Evolutionary conservation across 35 echinoderm and acorn worm genomes (phyloP).

Genomic region (Acanthaster planci): DNA sequence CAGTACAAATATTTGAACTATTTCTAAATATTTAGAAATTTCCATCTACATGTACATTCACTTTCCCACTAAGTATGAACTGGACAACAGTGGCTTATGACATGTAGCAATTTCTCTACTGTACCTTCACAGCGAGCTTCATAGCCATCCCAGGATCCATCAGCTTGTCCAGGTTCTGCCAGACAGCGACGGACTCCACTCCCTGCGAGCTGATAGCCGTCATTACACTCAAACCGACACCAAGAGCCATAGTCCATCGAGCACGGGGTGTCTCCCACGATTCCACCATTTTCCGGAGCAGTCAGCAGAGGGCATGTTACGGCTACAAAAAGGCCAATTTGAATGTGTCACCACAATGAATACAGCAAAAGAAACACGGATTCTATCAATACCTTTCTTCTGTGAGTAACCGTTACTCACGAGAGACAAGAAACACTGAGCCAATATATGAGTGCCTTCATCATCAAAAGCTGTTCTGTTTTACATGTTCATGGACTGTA

Average conservation of each 20-base stretch:
- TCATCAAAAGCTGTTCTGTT: too few relatives aligned
- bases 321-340: not conserved
- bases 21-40: too few relatives aligned
- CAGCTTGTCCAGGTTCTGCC: constrained; percentile 8
- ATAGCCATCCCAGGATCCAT: constrained; percentile 35
- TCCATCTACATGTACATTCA: too few relatives aligned
- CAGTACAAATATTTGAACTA: too few relatives aligned
- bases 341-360: not conserved
- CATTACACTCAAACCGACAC: not conserved
- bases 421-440: too few relatives aligned
- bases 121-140: constrained; percentile 27
- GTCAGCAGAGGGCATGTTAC: not conserved
- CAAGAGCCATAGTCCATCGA: constrained; percentile 19
- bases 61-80: too few relatives aligned
- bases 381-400: too few relatives aligned
- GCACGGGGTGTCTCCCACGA: not conserved
- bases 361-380: not conserved
- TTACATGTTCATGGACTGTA: too few relatives aligned
- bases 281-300: not conserved
- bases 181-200: constrained; percentile 20
- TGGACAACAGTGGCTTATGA: too few relatives aligned
- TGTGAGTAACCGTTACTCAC: too few relatives aligned
- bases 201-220: not conserved
- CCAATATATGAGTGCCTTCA: too few relatives aligned
- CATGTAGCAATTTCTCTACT: not conserved